These are phyloP conservation scores for Gallinago media DNA, from an alignment of 2,113 vertebrate genomes.

Conservation along the genomic window DNA sequence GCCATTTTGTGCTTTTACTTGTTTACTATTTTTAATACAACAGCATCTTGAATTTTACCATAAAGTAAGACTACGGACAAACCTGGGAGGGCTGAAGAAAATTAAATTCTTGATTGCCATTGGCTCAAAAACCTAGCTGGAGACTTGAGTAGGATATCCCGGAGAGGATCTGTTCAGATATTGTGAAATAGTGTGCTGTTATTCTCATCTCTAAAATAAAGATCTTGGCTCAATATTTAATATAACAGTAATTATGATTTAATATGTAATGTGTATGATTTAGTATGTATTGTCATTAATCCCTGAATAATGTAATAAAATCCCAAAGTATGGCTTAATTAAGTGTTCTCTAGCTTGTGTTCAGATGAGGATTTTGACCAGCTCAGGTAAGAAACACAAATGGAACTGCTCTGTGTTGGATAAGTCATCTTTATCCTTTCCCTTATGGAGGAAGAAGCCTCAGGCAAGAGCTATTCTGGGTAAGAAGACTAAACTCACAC, in stretches of 20 bases:
- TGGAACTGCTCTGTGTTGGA: background rate
- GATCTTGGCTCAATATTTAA: background rate
- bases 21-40: background rate
- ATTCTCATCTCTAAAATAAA: background rate
- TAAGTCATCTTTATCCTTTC: background rate
- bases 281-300: background rate
- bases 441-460: background rate
- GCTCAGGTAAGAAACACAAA: background rate
- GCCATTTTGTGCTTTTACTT: background rate
- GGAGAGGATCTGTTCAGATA: background rate
- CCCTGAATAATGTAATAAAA: background rate
- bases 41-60: background rate
- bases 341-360: background rate
- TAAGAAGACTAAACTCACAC: background rate
- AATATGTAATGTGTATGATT: background rate
- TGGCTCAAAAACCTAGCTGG: background rate
- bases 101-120: background rate
- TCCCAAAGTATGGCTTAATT: background rate
- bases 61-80: background rate
- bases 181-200: background rate
- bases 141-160: background rate
- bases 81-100: background rate
- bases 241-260: background rate
- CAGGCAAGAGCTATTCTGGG: background rate
- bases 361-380: background rate